Evolutionary conservation across 1,140 invertebrate species (phyloP), one percentile per base, ranked within the genome.

Genomic region (Elymnias hypermnestra): DNA sequence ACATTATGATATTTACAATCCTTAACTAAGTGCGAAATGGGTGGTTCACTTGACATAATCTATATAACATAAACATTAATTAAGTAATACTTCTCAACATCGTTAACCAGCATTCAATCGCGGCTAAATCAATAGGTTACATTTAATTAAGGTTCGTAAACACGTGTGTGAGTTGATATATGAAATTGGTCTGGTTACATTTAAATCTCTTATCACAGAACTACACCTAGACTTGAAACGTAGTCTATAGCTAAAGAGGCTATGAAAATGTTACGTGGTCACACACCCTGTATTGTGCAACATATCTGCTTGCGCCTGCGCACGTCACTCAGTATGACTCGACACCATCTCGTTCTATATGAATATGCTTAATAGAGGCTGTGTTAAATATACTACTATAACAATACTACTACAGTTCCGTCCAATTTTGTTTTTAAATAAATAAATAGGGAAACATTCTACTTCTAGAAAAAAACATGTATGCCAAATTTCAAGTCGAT

Each of bases 261-360:
- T 48, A 49, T 41, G 38, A 49, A 41, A 49, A 49, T 15, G 25
- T 49, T 49, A 41, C 21, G 46, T 48, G 22, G 31, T 26, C 14
- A 29, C 36, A 14, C 3, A 49, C 38, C 15, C 22, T 14, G 22
- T 5, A 21, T 49, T 49, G 37, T 22, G 38, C 33, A 31, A 49
- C 14, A 12, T 33, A 33, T 33, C 13, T 33, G 29, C 15, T 13
- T 4, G 29, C 22, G 25, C 21, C 31, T 5, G 13, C 28, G 18
- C 13, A 29, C 10, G 26, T 29, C 26, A 29, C 10, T 2, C 26
- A 6, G 10, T 12, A 29, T 4, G 26, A 29, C 10, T 9, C 10
- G 12, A 7, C 29, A 33, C 14, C 29, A 33, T 15, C 14, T 14
- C 29, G 8, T 33, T 15, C 29, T 1, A 15, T 9, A 15, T 15